Base-by-base conservation (phyloP, 2,888 invertebrate species). In the Patella pellucida region DNA sequence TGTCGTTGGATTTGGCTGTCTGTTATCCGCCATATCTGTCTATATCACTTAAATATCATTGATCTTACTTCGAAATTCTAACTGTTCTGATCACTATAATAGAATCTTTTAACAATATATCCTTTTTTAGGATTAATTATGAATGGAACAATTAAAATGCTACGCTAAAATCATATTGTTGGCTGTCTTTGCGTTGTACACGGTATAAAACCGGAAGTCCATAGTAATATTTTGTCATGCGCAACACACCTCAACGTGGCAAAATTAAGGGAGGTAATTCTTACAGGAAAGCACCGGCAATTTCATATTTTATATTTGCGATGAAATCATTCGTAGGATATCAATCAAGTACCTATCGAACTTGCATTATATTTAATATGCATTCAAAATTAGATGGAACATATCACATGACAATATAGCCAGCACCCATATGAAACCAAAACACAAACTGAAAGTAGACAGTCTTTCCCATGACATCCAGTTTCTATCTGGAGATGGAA, bases 161-260 rank as follows among this genome's bases (percentile, higher is more conserved):
- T 74, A 54, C 52, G 62, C 56, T 50, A 62, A 51, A 51, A 69
- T 23, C 73, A 68, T 68, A 68, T 71, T 68, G 69, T 71, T 74
- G 73, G 72, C 52, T 69, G 76, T 75, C 74, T 73, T 73, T 51
- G 72, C 62, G 56, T 71, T 68, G 75, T 75, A 79, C 81, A 81
- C 79, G 79, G 78, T 75, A 72, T 79, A 77, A 78, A 79, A 79
- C 79, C 80, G 81, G 81, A 81, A 80, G 78, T 79, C n/a, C 52
- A 19, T 52, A 16, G 52, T 31, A 51, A 51, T 7, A 51, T 19
- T 52, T 23, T 52, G 71, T 19, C 71, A 71, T 71, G 71, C 71
- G 71, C 71, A 71, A 31, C n/a, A 31, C 52, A 71, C 15, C 51
- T 52, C 51, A 71, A 71, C 71, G 71, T 71, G 71, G 71, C 71